A percentile compares a stretch with the other conserved stretches of the same genome.
These are phyloP conservation scores for Microcaecilia unicolor DNA, from an alignment of 2,797 vertebrate genomes.

Conservation along the genomic window DNA sequence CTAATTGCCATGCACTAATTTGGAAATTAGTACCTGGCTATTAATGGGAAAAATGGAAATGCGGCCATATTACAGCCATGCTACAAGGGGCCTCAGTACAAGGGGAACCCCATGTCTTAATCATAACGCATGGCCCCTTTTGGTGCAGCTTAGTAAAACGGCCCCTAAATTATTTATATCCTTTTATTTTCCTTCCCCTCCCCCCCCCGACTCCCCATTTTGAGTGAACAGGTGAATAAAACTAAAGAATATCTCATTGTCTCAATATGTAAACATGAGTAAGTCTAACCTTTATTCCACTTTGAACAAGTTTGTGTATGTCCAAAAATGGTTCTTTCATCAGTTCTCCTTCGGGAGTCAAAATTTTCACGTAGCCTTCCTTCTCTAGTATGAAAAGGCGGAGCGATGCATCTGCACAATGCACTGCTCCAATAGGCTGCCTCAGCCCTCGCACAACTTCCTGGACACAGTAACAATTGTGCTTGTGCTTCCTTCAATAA, in stretches of 20 bases:
- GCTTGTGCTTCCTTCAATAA: slow-evolving; percentile 97
- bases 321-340: slow-evolving; percentile 93
- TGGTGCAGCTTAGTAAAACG: no score
- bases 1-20: no score
- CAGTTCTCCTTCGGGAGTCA: slow-evolving; percentile 78
- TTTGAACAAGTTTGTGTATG: slow-evolving; percentile 96
- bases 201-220: no score
- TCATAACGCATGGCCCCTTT: no score
- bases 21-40: no score
- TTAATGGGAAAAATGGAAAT: no score
- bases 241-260: slow-evolving; percentile 6
- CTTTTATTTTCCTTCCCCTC: no score
- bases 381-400: slow-evolving; percentile 94
- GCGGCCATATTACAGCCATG: no score
- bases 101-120: no score
- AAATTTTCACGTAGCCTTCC: slow-evolving; percentile 87
- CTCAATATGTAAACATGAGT: slow-evolving; percentile 21
- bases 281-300: slow-evolving; percentile 86
- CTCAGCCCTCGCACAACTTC: slow-evolving; percentile 85
- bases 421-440: slow-evolving; percentile 81
- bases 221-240: no score
- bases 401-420: slow-evolving; percentile 88
- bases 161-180: no score
- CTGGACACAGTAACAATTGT: slow-evolving; percentile 94
- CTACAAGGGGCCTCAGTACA: no score